Evolutionary conservation across 2,888 invertebrate species (phyloP), one percentile per base, ranked within the genome.

Genomic region (Cephus runcator): DNA sequence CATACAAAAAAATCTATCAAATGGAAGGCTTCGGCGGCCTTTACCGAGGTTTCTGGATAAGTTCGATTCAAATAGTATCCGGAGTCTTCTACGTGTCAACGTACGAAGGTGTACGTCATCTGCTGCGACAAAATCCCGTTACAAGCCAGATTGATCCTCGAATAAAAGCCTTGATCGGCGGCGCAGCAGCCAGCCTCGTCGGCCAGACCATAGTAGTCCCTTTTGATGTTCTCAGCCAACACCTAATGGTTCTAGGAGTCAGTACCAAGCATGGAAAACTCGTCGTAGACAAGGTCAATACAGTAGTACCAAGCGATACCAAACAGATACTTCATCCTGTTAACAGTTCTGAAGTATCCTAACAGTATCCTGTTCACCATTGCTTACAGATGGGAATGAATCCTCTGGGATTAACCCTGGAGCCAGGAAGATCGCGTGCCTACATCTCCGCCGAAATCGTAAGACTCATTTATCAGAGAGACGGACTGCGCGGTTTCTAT

Each of bases 161-260:
- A 89, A 84, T 95, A 68, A 94, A 96, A 93, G 96, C 98, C 31
- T 93, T 99, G 77, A 93, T 98, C 79, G 98, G 96, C 40, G 99
- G 99, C 4, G 98, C 96, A 0, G 95, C 95, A 86, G 99, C 99
- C 0, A 98, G 98, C 0, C 92, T 98, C 75, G 97, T 98, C 31
- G 97, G 98, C 0, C 99, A 99, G 92, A 98, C 98, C 0, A 96
- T 98, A 78, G 96, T 98, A 81, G 98, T 99, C 77, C 99, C 99
- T 6, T 97, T 99, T 89, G 99, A 99, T 92, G 97, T 99, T 73
- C 94, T 99, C 77, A 98, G 98, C 83, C 99, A 99, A 88, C 99
- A 99, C 90, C 94, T 98, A 77, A 99, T 99, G 98, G 96, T 99
- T 86, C 93, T 98, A 11, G 98, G 98, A 0, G 93, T 96, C 85